Base-by-base conservation (phyloP, 2,888 invertebrate species). In the Mesorhabditis sp. region DNA sequence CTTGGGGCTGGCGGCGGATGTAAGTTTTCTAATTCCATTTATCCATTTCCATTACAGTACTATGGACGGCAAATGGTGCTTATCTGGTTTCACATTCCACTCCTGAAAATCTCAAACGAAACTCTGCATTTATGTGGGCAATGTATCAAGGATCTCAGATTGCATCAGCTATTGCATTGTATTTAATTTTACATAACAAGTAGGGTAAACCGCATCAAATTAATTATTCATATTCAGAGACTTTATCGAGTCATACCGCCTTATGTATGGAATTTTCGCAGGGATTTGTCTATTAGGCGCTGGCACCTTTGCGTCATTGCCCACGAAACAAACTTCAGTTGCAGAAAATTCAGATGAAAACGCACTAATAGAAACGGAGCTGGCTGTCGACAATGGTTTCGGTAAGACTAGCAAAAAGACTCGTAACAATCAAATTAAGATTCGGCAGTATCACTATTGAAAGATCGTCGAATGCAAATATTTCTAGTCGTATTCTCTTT, bases 111-210 rank as follows among this genome's bases (percentile, higher is more conserved):
- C 58, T 50, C n/a, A 13, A 10, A 13, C 58, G 58, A 13, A 50
- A 50, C 58, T 50, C 58, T 10, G 7, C 10, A 10, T n/a, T 50
- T 13, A 50, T 50, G 58, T 50, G 58, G 58, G 7, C 58, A 13
- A 13, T 50, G n/a, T 50, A 50, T 50, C 58, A 50, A 50, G 58
- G 58, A 50, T 50, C 58, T 50, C 58, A 50, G n/a, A 10, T 50
- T n/a, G 7, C 58, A 50, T 50, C 10, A 13, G 58, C 58, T 50
- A 10, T 50, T 50, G 7, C n/a, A 13, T n/a, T 50, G 10, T 50
- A 13, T n/a, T 13, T 50, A 13, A 10, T 50, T 50, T n/a, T 50
- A 50, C 58, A 13, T n/a, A 50, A 50, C n/a, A 50, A 50, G 58
- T 50, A n/a, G n/a, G 28, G 28, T 28, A 28, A 28, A 28, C 28